phyloP scores from a whole-genome alignment of 53 echinoderm and acorn worm species.

The Temnopleurus reevesii region DNA sequence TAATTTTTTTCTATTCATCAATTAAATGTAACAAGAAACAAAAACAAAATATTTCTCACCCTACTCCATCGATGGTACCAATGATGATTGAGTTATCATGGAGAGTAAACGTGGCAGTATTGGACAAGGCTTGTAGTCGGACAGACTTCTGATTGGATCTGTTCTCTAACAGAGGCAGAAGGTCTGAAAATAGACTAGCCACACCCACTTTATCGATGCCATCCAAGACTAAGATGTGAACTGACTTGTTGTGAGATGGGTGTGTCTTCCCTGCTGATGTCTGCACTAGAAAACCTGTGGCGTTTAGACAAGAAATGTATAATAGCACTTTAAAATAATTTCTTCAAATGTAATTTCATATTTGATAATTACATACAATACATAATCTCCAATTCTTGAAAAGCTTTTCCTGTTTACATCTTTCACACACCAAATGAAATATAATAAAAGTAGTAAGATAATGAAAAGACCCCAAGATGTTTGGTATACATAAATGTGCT shows the following conservation, averaged over 20 bases:
- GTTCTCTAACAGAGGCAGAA: slow-evolving; percentile 78
- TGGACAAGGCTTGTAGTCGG: slow-evolving; percentile 61
- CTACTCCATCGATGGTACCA: slow-evolving; percentile 84
- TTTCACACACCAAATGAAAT: too few relatives aligned
- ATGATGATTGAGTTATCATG: slow-evolving; percentile 82
- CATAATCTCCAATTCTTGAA: too few relatives aligned
- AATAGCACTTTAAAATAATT: too few relatives aligned
- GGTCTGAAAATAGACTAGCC: slow-evolving; percentile 76
- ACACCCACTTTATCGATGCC: slow-evolving; percentile 77
- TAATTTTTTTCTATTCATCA: too few relatives aligned
- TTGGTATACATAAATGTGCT: too few relatives aligned
- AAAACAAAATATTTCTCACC: slow-evolving; percentile 53
- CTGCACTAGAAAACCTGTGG: slow-evolving; percentile 68
- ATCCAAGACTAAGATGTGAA: slow-evolving; percentile 84
- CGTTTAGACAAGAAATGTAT: neutral
- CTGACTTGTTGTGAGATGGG: slow-evolving; percentile 36
- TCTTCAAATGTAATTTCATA: too few relatives aligned
- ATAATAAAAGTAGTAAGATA: too few relatives aligned
- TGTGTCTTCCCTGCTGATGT: slow-evolving; percentile 25
- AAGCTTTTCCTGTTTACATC: too few relatives aligned
- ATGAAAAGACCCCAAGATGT: too few relatives aligned
- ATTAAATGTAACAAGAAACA: neutral
- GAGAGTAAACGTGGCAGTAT: slow-evolving; percentile 65
- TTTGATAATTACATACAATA: too few relatives aligned
- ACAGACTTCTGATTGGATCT: slow-evolving; percentile 63